Evolutionary conservation across 2,113 vertebrate genomes (phyloP).

Genomic region (Callorhinus ursinus): DNA sequence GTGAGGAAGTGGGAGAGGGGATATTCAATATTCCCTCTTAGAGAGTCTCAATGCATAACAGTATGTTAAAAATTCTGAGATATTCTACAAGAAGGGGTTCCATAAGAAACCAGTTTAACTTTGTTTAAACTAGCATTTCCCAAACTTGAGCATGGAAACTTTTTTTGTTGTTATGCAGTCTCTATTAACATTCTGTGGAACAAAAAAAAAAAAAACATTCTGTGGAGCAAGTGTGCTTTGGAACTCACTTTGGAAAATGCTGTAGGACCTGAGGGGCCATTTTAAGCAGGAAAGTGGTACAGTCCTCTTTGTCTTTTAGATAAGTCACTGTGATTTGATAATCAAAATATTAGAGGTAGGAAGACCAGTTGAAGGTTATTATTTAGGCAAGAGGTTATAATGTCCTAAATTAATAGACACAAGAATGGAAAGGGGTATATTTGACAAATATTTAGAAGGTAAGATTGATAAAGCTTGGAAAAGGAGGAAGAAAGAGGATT

Average conservation of each 20-base stretch:
- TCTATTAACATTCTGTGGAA: neutral
- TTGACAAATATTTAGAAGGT: neutral
- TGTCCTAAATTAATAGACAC: neutral
- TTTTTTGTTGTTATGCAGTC: neutral
- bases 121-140: neutral
- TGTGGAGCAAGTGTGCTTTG: neutral
- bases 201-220: neutral
- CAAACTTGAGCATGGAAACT: neutral
- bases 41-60: neutral
- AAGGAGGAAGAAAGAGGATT: neutral
- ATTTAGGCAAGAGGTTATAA: neutral
- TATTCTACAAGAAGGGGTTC: neutral
- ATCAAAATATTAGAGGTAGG: neutral
- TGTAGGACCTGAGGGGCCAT: neutral
- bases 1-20: neutral
- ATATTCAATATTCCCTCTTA: neutral
- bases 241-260: neutral
- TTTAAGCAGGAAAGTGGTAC: neutral
- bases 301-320: neutral
- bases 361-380: neutral
- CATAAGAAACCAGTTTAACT: neutral
- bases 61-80: neutral
- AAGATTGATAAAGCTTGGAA: neutral
- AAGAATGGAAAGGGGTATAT: neutral
- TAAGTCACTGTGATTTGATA: neutral